Percentiles rank a stretch among this genome's conserved stretches.
Evolutionary conservation across 2,113 vertebrate species (phyloP).

Genomic region (Chlamydotis undulata): DNA sequence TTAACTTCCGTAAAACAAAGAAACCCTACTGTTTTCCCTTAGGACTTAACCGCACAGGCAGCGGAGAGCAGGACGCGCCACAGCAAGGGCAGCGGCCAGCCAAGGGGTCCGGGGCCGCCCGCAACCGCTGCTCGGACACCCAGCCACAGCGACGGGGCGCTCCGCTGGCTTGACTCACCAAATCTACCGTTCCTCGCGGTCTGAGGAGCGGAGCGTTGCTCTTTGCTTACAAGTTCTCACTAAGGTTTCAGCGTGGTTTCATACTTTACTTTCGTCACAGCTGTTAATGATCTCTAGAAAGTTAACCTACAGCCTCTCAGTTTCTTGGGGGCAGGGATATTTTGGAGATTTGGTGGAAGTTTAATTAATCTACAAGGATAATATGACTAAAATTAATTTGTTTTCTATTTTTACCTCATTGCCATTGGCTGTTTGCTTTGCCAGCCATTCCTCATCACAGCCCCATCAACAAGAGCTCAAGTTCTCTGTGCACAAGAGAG

Average conservation of each 20-base stretch:
- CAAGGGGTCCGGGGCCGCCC: no score
- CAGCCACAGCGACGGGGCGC: background rate
- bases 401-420: background rate
- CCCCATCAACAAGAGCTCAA: background rate
- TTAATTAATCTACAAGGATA: background rate
- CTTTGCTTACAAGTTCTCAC: background rate
- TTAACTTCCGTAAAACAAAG: background rate
- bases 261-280: background rate
- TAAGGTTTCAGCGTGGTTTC: background rate
- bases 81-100: fast-evolving
- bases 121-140: fast-evolving
- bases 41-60: fast-evolving
- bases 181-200: fast-evolving
- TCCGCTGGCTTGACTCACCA: background rate
- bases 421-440: fast-evolving
- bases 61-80: background rate
- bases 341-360: background rate
- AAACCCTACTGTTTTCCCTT: background rate
- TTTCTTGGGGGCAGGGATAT: fast-evolving
- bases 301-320: background rate
- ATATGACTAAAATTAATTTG: background rate
- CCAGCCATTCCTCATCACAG: background rate
- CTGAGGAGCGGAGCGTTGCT: fast-evolving
- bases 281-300: background rate
- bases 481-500: background rate